Conservation (phyloP, 2,888 invertebrate genomes). For the Latrodectus hesperus region DNA sequence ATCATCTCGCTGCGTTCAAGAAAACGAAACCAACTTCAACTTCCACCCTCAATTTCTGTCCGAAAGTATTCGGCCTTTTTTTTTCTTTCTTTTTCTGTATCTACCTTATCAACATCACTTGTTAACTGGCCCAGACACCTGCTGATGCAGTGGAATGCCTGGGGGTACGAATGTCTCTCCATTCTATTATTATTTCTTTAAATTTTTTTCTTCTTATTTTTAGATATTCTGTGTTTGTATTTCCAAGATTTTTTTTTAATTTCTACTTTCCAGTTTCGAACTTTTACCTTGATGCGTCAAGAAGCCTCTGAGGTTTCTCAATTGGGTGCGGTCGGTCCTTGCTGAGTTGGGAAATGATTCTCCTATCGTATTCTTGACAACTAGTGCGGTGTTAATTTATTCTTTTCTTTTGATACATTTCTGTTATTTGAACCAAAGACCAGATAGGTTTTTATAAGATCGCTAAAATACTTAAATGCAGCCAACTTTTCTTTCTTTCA, state of each 20-base stretch:
- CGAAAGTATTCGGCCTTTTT: not conserved
- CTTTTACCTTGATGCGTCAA: slow-evolving; percentile 1
- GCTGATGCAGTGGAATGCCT: not conserved
- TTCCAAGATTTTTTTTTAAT: not conserved
- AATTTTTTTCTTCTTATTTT: not conserved
- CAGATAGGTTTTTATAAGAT: no score
- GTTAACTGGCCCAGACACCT: not conserved
- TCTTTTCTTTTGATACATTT: no score
- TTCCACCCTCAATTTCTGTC: slow-evolving; percentile 1
- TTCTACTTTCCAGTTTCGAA: not conserved
- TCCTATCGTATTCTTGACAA: no score
- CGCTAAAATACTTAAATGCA: no score
- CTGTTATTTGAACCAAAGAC: no score
- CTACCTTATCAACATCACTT: not conserved
- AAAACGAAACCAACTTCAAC: not conserved
- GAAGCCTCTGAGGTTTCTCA: not conserved
- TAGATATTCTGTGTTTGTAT: not conserved
- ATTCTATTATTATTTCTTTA: no score
- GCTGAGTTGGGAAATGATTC: no score
- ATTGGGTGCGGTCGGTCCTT: not conserved
- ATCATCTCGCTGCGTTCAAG: not conserved
- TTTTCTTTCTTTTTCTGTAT: not conserved
- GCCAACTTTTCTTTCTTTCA: no score
- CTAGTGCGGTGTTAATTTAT: no score
- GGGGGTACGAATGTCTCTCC: not conserved